phyloP scores from a whole-genome alignment of 2,888 invertebrate genomes.

The Ethmia dodecea region DNA sequence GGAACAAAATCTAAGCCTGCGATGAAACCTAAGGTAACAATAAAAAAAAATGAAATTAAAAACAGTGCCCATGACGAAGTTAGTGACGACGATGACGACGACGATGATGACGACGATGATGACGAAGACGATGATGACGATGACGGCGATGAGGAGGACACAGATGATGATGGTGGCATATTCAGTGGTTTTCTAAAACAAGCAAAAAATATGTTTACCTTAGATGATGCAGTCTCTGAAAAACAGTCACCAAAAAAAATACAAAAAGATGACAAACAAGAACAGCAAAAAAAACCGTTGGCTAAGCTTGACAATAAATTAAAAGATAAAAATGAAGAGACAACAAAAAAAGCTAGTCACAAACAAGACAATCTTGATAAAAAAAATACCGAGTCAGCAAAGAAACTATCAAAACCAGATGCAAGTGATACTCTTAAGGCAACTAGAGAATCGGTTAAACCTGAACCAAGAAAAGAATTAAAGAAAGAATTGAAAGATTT shows the following conservation, averaged over 20 bases:
- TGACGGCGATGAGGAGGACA: slow-evolving; percentile 23
- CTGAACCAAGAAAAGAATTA: slow-evolving; percentile 9
- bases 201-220: neutral
- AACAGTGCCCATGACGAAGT: no score
- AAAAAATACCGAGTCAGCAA: slow-evolving; percentile 13
- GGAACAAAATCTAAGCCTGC: neutral
- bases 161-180: slow-evolving; percentile 25
- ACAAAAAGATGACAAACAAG: neutral
- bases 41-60: no score
- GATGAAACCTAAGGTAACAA: neutral
- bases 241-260: slow-evolving; percentile 13
- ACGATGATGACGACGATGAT: slow-evolving; percentile 18
- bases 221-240: slow-evolving; percentile 22
- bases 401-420: slow-evolving; percentile 6
- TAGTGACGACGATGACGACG: slow-evolving; percentile 14
- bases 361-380: slow-evolving; percentile 17
- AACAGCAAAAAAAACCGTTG: slow-evolving; percentile 17
- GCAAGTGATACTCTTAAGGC: slow-evolving; percentile 17
- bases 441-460: slow-evolving; percentile 7
- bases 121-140: slow-evolving; percentile 25
- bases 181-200: no score
- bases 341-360: slow-evolving; percentile 9
- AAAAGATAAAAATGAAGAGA: slow-evolving; percentile 15
- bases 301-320: slow-evolving; percentile 20
- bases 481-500: slow-evolving; percentile 6